Evolutionary conservation across 2,888 invertebrate species (phyloP), one percentile per base, ranked within the genome.

Genomic region (Microctonus brassicae): DNA sequence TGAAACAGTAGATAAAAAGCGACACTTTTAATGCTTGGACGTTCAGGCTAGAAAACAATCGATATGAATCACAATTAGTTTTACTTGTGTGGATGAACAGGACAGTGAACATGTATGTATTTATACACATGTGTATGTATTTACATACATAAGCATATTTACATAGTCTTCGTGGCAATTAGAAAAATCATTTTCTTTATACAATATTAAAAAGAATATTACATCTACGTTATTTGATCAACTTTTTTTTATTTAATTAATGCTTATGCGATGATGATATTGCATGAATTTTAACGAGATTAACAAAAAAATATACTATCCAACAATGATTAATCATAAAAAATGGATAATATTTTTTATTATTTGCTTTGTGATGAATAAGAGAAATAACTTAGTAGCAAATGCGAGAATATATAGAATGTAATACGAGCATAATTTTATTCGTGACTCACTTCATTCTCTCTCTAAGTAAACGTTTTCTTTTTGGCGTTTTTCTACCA

Each of bases 131-230:
- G 29, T 5, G 7, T 29, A 29, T 29, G 7, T 29, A 29, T 29
- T 3, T 29, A 29, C 29, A 29, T 29, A 29, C 7, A 29, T 29
- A 29, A 5, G 3, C 29, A n/a, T n/a, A n/a, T n/a, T n/a, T 39
- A 42, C 10, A 53, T 53, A 53, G 55, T 55, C 26, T 24, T n/a
- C 24, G 55, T 47, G 67, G 67, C 67, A 75, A 76, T 75, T 76
- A 77, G 75, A 77, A 77, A 75, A 77, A 76, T 77, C 73, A 76
- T 72, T 73, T 73, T 58, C 72, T 76, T 77, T 77, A 75, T 77
- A 77, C 77, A 76, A 77, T 77, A 64, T 55, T 53, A 69, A 29
- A 60, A 47, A 69, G 33, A 62, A 69, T 47, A 70, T 64, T 70
- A 55, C 55, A 61, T 63, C 58, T 67, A 64, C 39, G 36, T 22